Evolutionary conservation across 2,797 vertebrate species (phyloP).

Genomic region (Pseudochirops corinnae): DNA sequence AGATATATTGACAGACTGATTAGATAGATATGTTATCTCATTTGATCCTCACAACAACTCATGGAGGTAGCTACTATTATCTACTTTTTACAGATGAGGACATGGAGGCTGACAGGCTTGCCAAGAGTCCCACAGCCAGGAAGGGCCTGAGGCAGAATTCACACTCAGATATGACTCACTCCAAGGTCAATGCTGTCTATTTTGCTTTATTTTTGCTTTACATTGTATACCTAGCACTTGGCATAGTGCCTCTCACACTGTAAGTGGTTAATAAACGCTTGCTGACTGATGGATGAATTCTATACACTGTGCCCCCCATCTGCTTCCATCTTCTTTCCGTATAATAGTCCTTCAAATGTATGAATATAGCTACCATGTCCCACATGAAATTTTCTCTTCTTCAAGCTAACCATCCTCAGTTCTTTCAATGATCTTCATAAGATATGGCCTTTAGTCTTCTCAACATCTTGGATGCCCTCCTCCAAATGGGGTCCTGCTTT

Average conservation of each 20-base stretch:
- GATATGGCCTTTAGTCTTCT: neutral
- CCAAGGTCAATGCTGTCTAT: neutral
- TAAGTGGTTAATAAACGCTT: neutral
- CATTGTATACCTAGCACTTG: neutral
- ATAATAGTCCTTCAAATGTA: too few relatives aligned
- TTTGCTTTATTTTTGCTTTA: neutral
- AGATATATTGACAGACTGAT: too few relatives aligned
- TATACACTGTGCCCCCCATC: too few relatives aligned
- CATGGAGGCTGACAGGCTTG: neutral
- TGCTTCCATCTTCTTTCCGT: neutral
- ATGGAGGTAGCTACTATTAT: neutral
- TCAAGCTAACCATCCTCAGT: neutral
- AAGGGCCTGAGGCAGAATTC: neutral
- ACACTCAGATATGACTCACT: neutral
- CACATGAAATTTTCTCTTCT: too few relatives aligned
- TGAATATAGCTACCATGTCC: too few relatives aligned
- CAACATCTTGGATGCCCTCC: neutral
- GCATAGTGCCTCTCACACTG: neutral
- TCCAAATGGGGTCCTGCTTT: neutral
- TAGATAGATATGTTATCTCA: neutral
- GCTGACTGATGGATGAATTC: too few relatives aligned
- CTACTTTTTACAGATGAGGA: neutral
- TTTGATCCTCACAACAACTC: neutral
- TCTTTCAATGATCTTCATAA: neutral
- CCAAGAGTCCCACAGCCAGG: neutral